Percentiles rank a stretch among this genome's conserved stretches.
Evolutionary conservation across 1,140 invertebrate genomes (phyloP).

Genomic region (Helicoverpa armigera): DNA sequence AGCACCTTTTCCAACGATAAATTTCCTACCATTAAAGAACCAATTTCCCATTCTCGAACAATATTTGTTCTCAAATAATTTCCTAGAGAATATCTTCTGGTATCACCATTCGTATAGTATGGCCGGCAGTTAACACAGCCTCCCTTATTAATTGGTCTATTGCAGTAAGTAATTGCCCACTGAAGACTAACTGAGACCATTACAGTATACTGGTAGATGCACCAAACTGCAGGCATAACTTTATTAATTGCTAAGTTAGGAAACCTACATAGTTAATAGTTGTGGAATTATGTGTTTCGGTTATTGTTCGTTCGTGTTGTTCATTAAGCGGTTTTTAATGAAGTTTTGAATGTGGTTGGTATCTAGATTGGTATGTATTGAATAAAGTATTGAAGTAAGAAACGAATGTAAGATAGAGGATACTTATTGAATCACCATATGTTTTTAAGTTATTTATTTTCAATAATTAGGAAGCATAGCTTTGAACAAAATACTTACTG

Average conservation of each 20-base stretch:
- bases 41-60: slow-evolving; percentile 1
- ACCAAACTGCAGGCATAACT: slow-evolving; percentile 54
- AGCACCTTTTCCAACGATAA: background rate
- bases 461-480: too few relatives aligned
- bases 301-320: slow-evolving; percentile 9
- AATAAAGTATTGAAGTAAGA: too few relatives aligned
- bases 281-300: slow-evolving; percentile 26
- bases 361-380: too few relatives aligned
- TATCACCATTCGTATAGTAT: slow-evolving; percentile 64
- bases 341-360: background rate
- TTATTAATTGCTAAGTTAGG: slow-evolving; percentile 55
- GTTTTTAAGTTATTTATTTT: too few relatives aligned
- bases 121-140: slow-evolving; percentile 53
- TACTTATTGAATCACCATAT: too few relatives aligned
- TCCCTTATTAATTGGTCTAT: slow-evolving; percentile 78
- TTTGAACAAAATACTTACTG: too few relatives aligned
- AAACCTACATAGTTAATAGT: slow-evolving; percentile 38
- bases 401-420: too few relatives aligned
- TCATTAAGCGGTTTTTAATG: background rate
- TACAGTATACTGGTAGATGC: slow-evolving; percentile 64
- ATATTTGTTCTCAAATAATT: slow-evolving; percentile 27
- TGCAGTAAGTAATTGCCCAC: slow-evolving; percentile 75
- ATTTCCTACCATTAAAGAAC: background rate
- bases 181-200: slow-evolving; percentile 66
- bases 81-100: slow-evolving; percentile 50